Base-by-base conservation (phyloP, 2,888 invertebrate species). In the Microctonus brassicae region DNA sequence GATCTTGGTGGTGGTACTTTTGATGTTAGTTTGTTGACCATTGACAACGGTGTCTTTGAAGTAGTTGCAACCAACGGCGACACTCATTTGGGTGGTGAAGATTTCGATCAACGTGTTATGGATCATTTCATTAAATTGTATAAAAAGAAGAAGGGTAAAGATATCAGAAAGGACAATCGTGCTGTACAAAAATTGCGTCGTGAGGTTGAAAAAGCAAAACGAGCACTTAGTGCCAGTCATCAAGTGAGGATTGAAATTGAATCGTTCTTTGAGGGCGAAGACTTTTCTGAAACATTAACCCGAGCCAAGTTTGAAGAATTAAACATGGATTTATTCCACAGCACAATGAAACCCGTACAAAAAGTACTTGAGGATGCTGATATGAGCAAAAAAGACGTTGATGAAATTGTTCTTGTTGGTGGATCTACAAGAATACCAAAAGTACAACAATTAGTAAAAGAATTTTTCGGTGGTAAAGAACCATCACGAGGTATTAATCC, bases 1-100 rank as follows among this genome's bases (percentile, higher is more conserved):
- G 99, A 99, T 90, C 92, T 99, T 89, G 99, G 99, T 84, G 99
- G 99, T 88, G 99, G 99, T 89, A 99, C 99, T 78, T 99, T 99
- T 86, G 99, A 99, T 89, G 99, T 99, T 20, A 98, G 98, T 47
- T 92, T 99, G 22, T 91, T 99, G 67, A 99, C 98, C 77, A 99
- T 99, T 85, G 99, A 99, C 86, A 98, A 98, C 83, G 99, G 99
- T 67, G 98, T 99, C 6, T 99, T 99, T 88, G 99, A 99, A 90
- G 92, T 94, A 65, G 94, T 95, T 0, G 93, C 96, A 0, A 97
- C 97, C 75, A 96, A 95, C 85, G 98, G 98, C 83, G 98, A 98
- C 87, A 98, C 98, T 80, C 98, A 98, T 88, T 93, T 98, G 90
- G 98, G 99, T 84, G 99, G 99, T 88, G 99, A 99, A 90, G 99